Conservation (phyloP, 1,140 invertebrate species). For the Drosophila sproati region DNA sequence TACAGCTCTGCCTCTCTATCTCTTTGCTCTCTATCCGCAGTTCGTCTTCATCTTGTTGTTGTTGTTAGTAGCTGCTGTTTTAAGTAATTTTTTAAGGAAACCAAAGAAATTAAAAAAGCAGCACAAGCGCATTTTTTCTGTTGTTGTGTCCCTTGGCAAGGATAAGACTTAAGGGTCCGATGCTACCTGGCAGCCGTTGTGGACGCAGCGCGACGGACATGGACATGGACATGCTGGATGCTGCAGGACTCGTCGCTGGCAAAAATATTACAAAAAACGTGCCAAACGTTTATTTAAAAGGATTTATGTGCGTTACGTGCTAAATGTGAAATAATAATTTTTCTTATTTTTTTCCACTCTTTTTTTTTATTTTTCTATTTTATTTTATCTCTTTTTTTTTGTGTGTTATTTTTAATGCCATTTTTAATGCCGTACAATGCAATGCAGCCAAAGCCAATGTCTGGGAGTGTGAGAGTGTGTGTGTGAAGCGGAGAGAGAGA, state of each 20-base stretch:
- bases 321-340: conserved; percentile 84
- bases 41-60: conserved; percentile 1
- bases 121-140: neutral
- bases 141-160: conserved; percentile 4
- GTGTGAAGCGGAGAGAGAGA: neutral
- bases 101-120: conserved; percentile 42
- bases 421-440: conserved; percentile 56
- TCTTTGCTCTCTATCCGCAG: neutral
- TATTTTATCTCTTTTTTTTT: conserved; percentile 18
- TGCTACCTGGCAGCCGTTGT: conserved; percentile 21
- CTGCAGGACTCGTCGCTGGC: conserved; percentile 20
- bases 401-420: conserved; percentile 45
- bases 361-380: neutral
- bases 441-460: conserved; percentile 40
- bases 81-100: conserved; percentile 69
- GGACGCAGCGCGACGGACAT: conserved; percentile 10
- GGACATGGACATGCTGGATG: conserved; percentile 1
- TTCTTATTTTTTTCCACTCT: conserved; percentile 43
- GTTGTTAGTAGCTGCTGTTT: conserved; percentile 35
- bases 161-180: conserved; percentile 45
- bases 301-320: conserved; percentile 83
- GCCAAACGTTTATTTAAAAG: conserved; percentile 83
- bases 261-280: conserved; percentile 82
- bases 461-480: conserved; percentile 1
- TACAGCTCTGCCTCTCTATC: neutral